Conservation (phyloP, 2,888 invertebrate genomes). For the Spialia ferax region DNA sequence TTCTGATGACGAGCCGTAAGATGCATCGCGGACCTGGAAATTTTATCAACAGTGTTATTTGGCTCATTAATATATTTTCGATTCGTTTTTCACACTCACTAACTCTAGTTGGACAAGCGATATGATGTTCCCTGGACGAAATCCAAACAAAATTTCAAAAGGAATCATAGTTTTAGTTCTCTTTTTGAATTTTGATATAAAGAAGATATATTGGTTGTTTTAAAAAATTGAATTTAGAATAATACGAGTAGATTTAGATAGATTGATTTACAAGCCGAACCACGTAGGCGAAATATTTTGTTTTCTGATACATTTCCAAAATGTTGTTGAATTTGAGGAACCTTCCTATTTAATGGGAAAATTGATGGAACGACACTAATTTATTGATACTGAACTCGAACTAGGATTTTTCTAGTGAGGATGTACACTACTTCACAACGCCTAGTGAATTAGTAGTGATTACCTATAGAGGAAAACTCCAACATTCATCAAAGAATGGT, state of each 20-base stretch:
- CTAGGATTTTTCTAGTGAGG: conserved; percentile 33
- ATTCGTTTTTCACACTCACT: conserved; percentile 1
- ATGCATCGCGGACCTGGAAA: conserved; percentile 94
- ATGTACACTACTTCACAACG: conserved; percentile 32
- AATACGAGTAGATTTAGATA: neutral
- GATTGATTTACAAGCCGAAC: neutral
- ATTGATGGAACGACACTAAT: conserved; percentile 16
- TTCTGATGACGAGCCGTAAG: conserved; percentile 91
- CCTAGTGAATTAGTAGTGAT: conserved; percentile 31
- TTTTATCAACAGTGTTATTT: conserved; percentile 1
- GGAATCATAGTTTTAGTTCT: neutral
- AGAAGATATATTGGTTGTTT: neutral
- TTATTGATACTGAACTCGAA: conserved; percentile 21
- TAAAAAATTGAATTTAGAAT: neutral
- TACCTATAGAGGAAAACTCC: conserved; percentile 23
- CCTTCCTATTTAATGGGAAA: conserved; percentile 16
- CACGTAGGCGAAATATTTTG: conserved; percentile 15
- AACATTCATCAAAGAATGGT: conserved; percentile 25
- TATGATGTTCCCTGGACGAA: conserved; percentile 22
- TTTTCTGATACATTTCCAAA: conserved; percentile 14
- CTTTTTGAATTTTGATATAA: conserved; percentile 32
- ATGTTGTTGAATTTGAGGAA: conserved; percentile 32
- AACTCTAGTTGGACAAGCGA: neutral
- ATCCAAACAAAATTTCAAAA: conserved; percentile 26
- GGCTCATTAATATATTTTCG: neutral